A percentile compares a stretch with the other conserved stretches of the same genome.
phyloP scores from a whole-genome alignment of 2,113 vertebrate species.

The Ciconia stormi region DNA sequence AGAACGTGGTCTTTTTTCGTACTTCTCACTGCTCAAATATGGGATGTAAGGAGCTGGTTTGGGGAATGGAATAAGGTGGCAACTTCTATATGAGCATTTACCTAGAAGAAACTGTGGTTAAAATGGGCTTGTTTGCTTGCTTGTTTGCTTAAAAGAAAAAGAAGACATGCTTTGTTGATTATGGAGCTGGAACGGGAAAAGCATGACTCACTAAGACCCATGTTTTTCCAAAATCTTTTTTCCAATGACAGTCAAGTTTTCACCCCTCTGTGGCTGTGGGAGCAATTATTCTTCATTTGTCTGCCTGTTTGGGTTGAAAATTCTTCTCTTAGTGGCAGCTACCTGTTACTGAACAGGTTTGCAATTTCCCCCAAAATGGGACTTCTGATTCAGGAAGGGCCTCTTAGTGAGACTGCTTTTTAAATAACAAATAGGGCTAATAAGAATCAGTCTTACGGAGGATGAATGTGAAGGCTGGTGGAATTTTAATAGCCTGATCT shows the following conservation, averaged over 20 bases:
- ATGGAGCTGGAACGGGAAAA: background rate
- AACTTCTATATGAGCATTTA: background rate
- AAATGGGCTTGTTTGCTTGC: background rate
- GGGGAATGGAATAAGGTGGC: background rate
- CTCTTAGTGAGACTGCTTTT: background rate
- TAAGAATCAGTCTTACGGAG: background rate
- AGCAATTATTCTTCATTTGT: background rate
- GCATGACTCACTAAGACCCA: background rate
- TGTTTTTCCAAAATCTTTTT: background rate
- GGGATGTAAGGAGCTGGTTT: background rate
- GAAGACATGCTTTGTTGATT: background rate
- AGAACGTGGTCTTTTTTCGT: background rate
- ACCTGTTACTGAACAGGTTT: background rate
- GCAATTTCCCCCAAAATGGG: background rate
- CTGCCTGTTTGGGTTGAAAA: background rate
- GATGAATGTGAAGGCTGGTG: background rate
- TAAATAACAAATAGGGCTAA: background rate
- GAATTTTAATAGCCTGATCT: background rate
- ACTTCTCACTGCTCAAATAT: background rate
- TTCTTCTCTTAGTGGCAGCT: background rate
- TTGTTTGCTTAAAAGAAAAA: background rate
- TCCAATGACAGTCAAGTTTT: background rate
- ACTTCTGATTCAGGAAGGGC: background rate
- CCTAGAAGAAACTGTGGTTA: background rate
- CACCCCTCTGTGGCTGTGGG: background rate